These are phyloP conservation scores for Idaea straminata DNA, from an alignment of 2,888 invertebrate genomes.

Conservation along the genomic window DNA sequence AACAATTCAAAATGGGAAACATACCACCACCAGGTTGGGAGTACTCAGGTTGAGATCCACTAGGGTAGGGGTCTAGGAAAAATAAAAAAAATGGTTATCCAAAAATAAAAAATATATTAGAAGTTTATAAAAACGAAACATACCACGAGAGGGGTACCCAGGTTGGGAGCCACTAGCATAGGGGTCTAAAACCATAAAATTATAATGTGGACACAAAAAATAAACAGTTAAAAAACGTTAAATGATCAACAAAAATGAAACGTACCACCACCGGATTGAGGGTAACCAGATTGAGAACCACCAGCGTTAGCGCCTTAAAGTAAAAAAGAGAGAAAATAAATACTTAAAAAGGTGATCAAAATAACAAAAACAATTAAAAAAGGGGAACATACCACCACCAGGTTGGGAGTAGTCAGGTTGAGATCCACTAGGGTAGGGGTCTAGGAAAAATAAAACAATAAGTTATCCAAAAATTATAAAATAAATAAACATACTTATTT, in stretches of 20 bases:
- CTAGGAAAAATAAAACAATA: too few relatives aligned
- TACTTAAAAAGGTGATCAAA: not conserved
- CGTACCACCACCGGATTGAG: not conserved
- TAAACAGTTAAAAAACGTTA: too few relatives aligned
- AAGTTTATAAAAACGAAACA: conserved; percentile 3
- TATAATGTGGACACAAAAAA: too few relatives aligned
- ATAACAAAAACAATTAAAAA: too few relatives aligned
- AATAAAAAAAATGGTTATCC: not conserved
- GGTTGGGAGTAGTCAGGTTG: not conserved
- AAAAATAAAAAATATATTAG: conserved; percentile 5
- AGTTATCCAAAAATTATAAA: conserved; percentile 5
- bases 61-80: too few relatives aligned
- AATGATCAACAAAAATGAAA: not conserved
- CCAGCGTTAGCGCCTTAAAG: not conserved
- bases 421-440: too few relatives aligned
- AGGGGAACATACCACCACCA: conserved; percentile 7
- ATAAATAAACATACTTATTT: conserved; percentile 1
- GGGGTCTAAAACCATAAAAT: too few relatives aligned
- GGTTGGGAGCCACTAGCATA: conserved; percentile 12
- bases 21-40: conserved; percentile 7
- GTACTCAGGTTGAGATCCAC: too few relatives aligned
- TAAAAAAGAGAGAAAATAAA: conserved; percentile 1
- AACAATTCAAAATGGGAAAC: not conserved
- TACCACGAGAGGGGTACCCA: conserved; percentile 14
- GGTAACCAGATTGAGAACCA: not conserved